A percentile compares a stretch with the other conserved stretches of the same genome.
phyloP scores from a whole-genome alignment of 2,888 invertebrate species.

The Metopia argyrocephala region DNA sequence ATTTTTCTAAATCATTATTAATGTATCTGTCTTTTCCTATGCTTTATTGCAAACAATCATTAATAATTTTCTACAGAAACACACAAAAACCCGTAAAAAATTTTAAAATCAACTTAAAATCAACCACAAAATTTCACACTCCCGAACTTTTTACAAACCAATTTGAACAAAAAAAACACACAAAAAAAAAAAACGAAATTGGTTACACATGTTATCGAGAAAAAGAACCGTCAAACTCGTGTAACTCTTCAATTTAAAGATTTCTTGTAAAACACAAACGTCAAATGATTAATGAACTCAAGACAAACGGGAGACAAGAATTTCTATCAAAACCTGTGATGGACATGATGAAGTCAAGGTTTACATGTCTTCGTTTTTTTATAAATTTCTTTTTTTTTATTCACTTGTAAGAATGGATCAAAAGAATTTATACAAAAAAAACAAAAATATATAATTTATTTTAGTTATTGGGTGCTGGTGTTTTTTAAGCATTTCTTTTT shows the following conservation, averaged over 20 bases:
- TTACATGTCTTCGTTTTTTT: no score
- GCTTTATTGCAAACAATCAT: constrained; percentile 30
- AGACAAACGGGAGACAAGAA: constrained; percentile 53
- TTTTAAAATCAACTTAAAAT: constrained; percentile 38
- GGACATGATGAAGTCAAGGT: constrained; percentile 56
- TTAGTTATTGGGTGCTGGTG: constrained; percentile 28
- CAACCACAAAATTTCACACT: constrained; percentile 62
- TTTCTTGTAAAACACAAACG: constrained; percentile 49
- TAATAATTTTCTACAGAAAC: constrained; percentile 5
- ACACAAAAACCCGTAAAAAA: not conserved
- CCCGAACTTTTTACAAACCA: constrained; percentile 47
- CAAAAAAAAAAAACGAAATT: constrained; percentile 20
- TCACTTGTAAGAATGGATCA: constrained; percentile 38
- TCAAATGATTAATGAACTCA: constrained; percentile 59
- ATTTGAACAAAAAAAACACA: no score
- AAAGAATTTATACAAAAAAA: constrained; percentile 56
- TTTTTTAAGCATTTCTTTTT: constrained; percentile 36
- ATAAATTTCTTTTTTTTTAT: constrained; percentile 39
- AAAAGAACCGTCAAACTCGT: not conserved
- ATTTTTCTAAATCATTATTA: not conserved
- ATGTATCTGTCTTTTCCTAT: constrained; percentile 34
- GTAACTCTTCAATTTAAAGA: not conserved
- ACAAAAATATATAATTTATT: constrained; percentile 35
- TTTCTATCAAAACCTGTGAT: constrained; percentile 47
- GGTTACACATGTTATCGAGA: constrained; percentile 45